Percentiles rank a stretch among this genome's conserved stretches.
Evolutionary conservation across 2,797 vertebrate genomes (phyloP).

Genomic region (Phrynocephalus vlangalii): DNA sequence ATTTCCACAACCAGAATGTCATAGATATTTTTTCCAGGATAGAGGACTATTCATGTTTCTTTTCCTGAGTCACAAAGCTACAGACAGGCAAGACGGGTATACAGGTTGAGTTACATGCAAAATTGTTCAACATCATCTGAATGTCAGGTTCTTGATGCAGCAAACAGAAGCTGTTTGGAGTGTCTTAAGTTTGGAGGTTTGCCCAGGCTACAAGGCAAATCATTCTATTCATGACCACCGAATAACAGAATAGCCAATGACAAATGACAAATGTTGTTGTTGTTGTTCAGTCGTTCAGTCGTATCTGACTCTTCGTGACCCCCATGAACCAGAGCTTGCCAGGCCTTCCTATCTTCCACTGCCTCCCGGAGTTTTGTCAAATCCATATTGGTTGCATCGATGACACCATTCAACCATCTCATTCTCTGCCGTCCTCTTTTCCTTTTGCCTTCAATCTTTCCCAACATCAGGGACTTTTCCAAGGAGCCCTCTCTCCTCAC

Average conservation of each 20-base stretch:
- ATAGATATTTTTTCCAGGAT: conserved; percentile 30
- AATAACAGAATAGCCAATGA: not conserved
- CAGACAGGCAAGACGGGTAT: conserved; percentile 47
- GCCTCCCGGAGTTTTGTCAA: no score
- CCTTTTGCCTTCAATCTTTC: no score
- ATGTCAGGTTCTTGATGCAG: not conserved
- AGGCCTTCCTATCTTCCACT: no score
- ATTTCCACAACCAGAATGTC: conserved; percentile 48
- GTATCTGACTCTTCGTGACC: no score
- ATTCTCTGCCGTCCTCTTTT: no score
- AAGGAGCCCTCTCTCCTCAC: no score
- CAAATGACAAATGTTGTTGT: not conserved
- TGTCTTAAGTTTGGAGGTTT: not conserved
- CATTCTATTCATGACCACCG: not conserved
- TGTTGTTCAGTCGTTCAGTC: no score
- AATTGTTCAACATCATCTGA: conserved; percentile 8
- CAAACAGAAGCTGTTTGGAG: not conserved
- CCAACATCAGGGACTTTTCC: no score
- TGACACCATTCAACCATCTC: no score
- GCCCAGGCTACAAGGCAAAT: not conserved
- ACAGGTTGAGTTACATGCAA: conserved; percentile 39
- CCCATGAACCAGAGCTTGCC: no score
- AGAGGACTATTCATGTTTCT: conserved; percentile 49
- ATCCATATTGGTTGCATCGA: no score
- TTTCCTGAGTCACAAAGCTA: conserved; percentile 45